A percentile compares a stretch with the other conserved stretches of the same genome.
phyloP scores from a whole-genome alignment of 1,140 invertebrate species.

The Apocrypta bakeri region DNA sequence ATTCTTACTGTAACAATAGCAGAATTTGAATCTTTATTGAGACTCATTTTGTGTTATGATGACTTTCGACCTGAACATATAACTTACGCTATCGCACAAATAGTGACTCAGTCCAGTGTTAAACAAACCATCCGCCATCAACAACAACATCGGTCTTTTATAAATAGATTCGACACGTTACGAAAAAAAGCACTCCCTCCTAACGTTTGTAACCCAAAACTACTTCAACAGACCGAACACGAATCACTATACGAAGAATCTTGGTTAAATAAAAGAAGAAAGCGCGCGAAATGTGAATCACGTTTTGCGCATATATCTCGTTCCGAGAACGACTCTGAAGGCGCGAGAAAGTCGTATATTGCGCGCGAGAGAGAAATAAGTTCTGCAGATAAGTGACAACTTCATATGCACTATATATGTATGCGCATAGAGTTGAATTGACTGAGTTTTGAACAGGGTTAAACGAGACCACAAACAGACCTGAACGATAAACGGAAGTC shows the following conservation, averaged over 20 bases:
- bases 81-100: neutral
- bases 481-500: neutral
- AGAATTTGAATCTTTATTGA: no score
- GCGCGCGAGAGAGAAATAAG: slow-evolving; percentile 13
- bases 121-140: neutral
- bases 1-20: no score
- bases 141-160: neutral
- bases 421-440: neutral
- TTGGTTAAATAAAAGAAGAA: neutral
- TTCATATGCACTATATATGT: neutral
- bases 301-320: neutral
- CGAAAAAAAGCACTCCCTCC: neutral
- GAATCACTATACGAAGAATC: neutral
- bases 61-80: neutral
- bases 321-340: slow-evolving; percentile 11
- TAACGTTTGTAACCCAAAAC: neutral
- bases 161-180: neutral
- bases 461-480: neutral
- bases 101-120: neutral
- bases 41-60: no score
- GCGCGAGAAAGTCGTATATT: slow-evolving; percentile 7
- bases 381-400: slow-evolving; percentile 21
- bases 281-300: slow-evolving; percentile 43
- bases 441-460: neutral
- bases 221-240: neutral